phyloP scores from a whole-genome alignment of 2,113 vertebrate species.

The Colinus virginianus region DNA sequence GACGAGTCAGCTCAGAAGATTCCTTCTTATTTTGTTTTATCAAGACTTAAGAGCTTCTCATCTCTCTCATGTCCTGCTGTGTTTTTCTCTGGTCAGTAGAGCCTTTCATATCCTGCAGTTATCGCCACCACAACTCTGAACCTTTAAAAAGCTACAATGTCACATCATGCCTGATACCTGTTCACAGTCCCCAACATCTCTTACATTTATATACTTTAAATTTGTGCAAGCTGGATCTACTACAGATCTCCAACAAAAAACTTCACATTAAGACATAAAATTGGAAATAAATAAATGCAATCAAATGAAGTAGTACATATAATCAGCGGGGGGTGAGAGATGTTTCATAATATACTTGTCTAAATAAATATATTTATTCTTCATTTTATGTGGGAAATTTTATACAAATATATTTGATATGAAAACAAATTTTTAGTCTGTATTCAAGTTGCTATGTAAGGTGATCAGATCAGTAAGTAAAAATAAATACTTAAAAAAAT shows the following conservation, averaged over 20 bases:
- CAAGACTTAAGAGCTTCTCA: background rate
- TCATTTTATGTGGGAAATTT: background rate
- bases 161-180: background rate
- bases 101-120: background rate
- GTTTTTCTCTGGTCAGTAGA: background rate
- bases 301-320: fast-evolving
- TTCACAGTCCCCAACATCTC: background rate
- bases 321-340: background rate
- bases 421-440: background rate
- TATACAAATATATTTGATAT: background rate
- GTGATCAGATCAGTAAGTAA: background rate
- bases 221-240: background rate
- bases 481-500: background rate
- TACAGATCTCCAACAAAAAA: background rate
- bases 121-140: background rate
- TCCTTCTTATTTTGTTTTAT: background rate
- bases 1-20: background rate
- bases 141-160: background rate
- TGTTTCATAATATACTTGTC: background rate
- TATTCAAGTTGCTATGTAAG: background rate
- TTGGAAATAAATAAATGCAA: background rate
- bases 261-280: background rate
- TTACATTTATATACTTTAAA: background rate
- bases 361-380: background rate
- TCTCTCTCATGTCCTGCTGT: background rate